Conservation (phyloP, 2,888 invertebrate genomes). For the Ophioninae sp. region DNA sequence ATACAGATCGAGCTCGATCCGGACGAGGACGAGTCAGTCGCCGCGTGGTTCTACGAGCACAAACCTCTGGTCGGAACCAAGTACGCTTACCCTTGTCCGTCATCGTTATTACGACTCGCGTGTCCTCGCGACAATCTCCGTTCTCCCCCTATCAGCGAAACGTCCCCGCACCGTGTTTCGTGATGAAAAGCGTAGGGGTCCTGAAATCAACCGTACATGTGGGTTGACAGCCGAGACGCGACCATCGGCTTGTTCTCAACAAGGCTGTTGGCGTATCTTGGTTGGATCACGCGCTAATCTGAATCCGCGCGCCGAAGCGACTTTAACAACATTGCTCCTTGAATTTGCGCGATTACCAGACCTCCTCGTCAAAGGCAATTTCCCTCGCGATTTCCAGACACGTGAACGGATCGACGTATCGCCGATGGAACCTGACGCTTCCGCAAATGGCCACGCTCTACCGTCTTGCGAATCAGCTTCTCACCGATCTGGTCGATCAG, state of each 20-base stretch:
- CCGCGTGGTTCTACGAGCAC: constrained; percentile 99
- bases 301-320: constrained; percentile 36
- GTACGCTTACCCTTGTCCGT: constrained; percentile 81
- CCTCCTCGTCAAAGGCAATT: neutral
- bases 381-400: constrained; percentile 81
- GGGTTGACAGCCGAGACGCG: constrained; percentile 74
- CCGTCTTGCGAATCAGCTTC: constrained; percentile 97
- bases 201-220: constrained; percentile 79
- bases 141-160: neutral
- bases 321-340: neutral
- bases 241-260: constrained; percentile 73
- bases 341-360: neutral
- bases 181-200: constrained; percentile 81
- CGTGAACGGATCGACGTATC: constrained; percentile 98
- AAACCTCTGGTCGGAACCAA: constrained; percentile 96
- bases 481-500: constrained; percentile 98
- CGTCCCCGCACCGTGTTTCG: constrained; percentile 35
- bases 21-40: constrained; percentile 95
- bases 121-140: neutral
- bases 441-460: constrained; percentile 99
- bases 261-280: constrained; percentile 68
- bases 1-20: constrained; percentile 98
- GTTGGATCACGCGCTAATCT: constrained; percentile 76
- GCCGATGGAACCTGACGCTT: constrained; percentile 96
- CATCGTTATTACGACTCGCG: neutral